phyloP scores from a whole-genome alignment of 2,797 vertebrate species.

The Propithecus perrieri region DNA sequence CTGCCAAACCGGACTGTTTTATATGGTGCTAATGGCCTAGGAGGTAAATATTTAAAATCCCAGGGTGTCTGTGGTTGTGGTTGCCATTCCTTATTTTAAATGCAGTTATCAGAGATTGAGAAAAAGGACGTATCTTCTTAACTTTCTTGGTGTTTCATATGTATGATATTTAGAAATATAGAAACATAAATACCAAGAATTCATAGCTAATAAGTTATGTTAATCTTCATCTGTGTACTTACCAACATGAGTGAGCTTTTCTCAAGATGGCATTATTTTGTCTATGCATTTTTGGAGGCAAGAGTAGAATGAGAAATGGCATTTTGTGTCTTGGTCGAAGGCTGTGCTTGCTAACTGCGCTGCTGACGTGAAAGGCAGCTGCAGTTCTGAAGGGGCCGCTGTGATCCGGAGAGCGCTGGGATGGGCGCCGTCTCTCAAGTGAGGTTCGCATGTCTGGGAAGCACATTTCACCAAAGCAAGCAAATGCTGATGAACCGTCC shows the following conservation, averaged over 20 bases:
- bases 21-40: too few species aligned
- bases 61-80: background rate
- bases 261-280: background rate
- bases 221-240: background rate
- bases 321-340: background rate
- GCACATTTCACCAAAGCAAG: background rate
- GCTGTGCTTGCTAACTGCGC: too few species aligned
- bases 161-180: background rate
- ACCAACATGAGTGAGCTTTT: background rate
- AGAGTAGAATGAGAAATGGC: background rate
- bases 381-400: background rate
- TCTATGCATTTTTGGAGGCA: background rate
- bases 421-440: fast-evolving
- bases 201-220: background rate
- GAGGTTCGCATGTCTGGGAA: background rate
- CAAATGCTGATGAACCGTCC: background rate
- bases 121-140: background rate
- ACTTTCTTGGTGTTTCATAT: background rate
- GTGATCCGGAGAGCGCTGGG: background rate
- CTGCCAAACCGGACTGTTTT: background rate
- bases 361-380: too few species aligned
- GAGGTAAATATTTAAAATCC: background rate
- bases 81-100: background rate
- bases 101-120: background rate
- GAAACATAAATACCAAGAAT: background rate